These are phyloP conservation scores for Aldabrachelys gigantea DNA, from an alignment of 2,113 vertebrate genomes.

Conservation along the genomic window DNA sequence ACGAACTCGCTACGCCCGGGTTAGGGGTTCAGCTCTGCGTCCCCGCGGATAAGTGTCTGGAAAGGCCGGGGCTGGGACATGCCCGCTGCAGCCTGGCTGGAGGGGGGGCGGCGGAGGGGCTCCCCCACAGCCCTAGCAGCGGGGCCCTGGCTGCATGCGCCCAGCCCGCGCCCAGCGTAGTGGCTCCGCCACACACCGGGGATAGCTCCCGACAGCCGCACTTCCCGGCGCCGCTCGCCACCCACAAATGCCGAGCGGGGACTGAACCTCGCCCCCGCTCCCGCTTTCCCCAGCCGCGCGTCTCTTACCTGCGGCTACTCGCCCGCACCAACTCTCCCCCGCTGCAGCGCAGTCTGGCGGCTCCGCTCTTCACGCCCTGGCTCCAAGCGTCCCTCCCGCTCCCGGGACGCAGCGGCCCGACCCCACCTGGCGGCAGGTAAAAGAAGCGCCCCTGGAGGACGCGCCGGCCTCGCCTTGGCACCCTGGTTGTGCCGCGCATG, in stretches of 20 bases:
- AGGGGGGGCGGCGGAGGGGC: too few relatives aligned
- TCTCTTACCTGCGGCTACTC: background rate
- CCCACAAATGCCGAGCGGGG: too few relatives aligned
- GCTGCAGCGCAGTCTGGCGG: background rate
- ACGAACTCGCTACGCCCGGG: background rate
- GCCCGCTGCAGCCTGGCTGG: background rate
- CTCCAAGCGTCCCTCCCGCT: background rate
- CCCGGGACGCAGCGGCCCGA: background rate
- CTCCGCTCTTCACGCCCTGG: background rate
- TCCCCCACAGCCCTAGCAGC: too few relatives aligned
- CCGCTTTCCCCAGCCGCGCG: too few relatives aligned
- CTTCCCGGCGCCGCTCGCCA: too few relatives aligned
- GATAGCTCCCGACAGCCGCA: too few relatives aligned
- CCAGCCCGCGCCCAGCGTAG: too few relatives aligned
- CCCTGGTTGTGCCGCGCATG: background rate
- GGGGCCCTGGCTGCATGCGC: too few relatives aligned
- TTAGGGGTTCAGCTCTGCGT: background rate
- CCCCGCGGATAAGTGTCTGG: background rate
- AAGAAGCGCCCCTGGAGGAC: background rate
- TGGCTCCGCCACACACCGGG: too few relatives aligned
- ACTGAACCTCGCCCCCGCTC: too few relatives aligned
- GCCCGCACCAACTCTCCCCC: too few relatives aligned
- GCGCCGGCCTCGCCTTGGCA: background rate
- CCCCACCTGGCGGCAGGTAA: constrained; percentile 50
- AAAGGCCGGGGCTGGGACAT: background rate